Evolutionary conservation across 2,888 invertebrate species (phyloP).

Genomic region (Arenicola marina): DNA sequence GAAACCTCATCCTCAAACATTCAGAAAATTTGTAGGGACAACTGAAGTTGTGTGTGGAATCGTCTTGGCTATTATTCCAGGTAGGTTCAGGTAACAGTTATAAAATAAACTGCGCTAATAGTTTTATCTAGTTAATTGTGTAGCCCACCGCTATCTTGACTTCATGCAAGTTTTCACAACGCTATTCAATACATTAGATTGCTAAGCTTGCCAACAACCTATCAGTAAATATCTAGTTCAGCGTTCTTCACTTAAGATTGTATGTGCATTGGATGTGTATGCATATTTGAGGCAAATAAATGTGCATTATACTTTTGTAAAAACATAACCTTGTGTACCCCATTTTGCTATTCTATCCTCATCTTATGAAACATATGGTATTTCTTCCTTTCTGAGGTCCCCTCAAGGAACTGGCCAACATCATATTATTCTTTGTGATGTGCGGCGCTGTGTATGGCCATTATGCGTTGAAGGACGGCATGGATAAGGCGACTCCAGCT

Average conservation of each 20-base stretch:
- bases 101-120: too few species aligned
- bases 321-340: not conserved
- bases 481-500: slow-evolving; percentile 59
- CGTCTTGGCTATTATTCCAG: slow-evolving; percentile 57
- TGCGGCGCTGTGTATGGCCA: slow-evolving; percentile 85
- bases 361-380: not conserved
- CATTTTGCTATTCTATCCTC: not conserved
- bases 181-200: not conserved
- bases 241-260: too few species aligned
- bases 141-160: too few species aligned
- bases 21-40: slow-evolving; percentile 56
- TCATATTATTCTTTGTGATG: slow-evolving; percentile 81
- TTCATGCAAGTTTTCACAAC: too few species aligned
- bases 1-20: slow-evolving; percentile 57
- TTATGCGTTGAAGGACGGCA: slow-evolving; percentile 54
- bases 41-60: slow-evolving; percentile 58
- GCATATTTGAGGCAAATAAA: not conserved
- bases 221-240: too few species aligned
- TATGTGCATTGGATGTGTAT: too few species aligned
- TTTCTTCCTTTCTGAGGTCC: slow-evolving; percentile 62
- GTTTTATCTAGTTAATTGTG: too few species aligned
- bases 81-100: slow-evolving; percentile 32
- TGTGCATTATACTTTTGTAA: not conserved
- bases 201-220: too few species aligned
- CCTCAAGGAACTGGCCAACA: slow-evolving; percentile 87